Evolutionary conservation across 2,888 invertebrate genomes (phyloP), one percentile per base, ranked within the genome.

Genomic region (Synanthedon myopaeformis): DNA sequence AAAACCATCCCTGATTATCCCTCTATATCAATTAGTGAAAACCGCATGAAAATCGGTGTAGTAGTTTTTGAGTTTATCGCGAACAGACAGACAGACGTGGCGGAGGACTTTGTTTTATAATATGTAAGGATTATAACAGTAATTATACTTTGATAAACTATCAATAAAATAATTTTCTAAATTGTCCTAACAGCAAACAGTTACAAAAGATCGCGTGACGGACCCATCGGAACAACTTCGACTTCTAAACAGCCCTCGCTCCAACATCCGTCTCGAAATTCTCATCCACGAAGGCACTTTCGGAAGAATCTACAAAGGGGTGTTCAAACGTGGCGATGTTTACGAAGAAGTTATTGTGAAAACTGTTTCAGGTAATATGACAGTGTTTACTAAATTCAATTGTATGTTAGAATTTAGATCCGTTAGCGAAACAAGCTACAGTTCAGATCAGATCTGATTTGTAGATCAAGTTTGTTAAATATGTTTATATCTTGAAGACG

Each of bases 231-330:
- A 92, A 61, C 90, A 92, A 57, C 87, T 92, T 4, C 89, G 90
- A 14, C 80, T 89, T 49, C 85, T 92, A 23, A 86, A 90, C 3
- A 89, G 91, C 3, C 83, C 90, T 23, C 86, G 91, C n/a, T 83
- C 90, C 12, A 90, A 90, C 59, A 89, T 92, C 41, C 83, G 88
- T 8, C 80, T 92, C 35, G 89, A 90, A 57, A 88, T 89, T 51
- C 74, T 92, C 1, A 78, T 92, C 1, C 92, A 93, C 63, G 93
- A 94, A 86, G 97, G 97, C 41, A 96, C 96, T 50, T 97, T 96
- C 72, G 96, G 97, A 1, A 91, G 93, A 57, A 91, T 96, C 48
- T 96, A 95, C 79, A 91, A 92, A 64, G 97, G 96, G 48, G 90
- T 91, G 12, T 89, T 90, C 67, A 91, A 91, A 64, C 76, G 86